Evolutionary conservation across 2,888 invertebrate genomes (phyloP), one percentile per base, ranked within the genome.

Genomic region (Blastobasis adustella): DNA sequence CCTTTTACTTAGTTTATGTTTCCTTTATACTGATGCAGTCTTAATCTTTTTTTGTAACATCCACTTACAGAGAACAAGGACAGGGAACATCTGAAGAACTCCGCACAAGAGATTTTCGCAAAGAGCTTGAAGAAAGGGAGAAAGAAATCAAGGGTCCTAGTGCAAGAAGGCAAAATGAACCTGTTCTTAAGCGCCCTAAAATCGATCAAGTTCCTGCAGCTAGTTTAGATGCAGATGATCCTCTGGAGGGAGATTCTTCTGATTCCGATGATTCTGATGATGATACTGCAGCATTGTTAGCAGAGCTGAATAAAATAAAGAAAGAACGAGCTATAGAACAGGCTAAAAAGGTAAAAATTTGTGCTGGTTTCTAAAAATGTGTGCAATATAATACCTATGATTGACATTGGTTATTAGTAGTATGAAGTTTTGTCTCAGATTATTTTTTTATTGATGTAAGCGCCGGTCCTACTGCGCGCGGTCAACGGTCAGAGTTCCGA

Each of bases 171-270:
- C 75, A 75, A 48, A 72, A 75, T 57, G 83, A 90, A 48, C 82
- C 89, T 3, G 67, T 72, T 41, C 72, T 79, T 6, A 95, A 97
- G 75, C 42, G 42, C 5, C n/a, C 92, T 47, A 95, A 95, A 74
- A 69, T 93, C 38, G 95, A 95, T 66, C 94, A 94, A 82, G 92
- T 90, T 2, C 93, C 97, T 6, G 94, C 96, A 4, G 94, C 96
- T 0, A 98, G 97, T 81, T 90, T 98, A 54, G 98, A 99, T 83
- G 98, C 98, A 5, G 99, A 99, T 85, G 98, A 99, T 85, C 98
- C 98, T 0, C 78, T 96, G 9, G 96, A 97, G 71, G 95, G 95
- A 44, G 96, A 96, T 55, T 93, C 93, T 37, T 91, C 90, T 10
- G 95, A 95, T 62, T 93, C 94, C 0, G 93, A 93, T 49, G 96